Conservation (phyloP, 2,888 invertebrate genomes). For the Eustalomyia histrio region DNA sequence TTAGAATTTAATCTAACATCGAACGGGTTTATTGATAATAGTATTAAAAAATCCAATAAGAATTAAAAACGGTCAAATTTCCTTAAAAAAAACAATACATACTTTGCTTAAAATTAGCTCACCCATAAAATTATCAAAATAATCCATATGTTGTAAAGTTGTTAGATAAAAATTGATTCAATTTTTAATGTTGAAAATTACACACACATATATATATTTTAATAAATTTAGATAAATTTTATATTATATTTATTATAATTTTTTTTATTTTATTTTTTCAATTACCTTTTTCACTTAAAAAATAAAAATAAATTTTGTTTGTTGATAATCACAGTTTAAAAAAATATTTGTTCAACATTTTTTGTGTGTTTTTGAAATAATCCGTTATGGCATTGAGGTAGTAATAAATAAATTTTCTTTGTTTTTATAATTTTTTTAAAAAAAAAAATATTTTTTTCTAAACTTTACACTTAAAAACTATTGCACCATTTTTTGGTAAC, state of each 20-base stretch:
- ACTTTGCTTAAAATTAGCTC: background rate
- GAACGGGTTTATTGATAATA: too few relatives aligned
- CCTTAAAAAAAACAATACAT: background rate
- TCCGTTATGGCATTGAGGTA: constrained; percentile 54
- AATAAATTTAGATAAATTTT: too few relatives aligned
- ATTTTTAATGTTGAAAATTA: background rate
- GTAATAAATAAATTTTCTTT: constrained; percentile 18
- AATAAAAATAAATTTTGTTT: constrained; percentile 29
- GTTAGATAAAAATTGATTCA: background rate
- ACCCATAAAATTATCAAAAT: background rate
- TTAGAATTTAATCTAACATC: too few relatives aligned
- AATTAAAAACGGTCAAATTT: too few relatives aligned
- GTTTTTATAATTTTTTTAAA: constrained; percentile 25
- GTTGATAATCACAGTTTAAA: constrained; percentile 54
- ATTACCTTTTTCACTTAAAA: constrained; percentile 48
- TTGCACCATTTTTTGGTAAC: constrained; percentile 54
- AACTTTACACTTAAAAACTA: constrained; percentile 66
- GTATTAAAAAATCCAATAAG: too few relatives aligned
- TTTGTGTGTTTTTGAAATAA: constrained; percentile 28
- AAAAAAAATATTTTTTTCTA: constrained; percentile 48
- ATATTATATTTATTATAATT: too few relatives aligned
- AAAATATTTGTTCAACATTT: constrained; percentile 48
- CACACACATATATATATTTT: background rate
- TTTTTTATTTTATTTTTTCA: background rate
- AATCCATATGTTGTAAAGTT: background rate